These are phyloP conservation scores for Sesia bembeciformis DNA, from an alignment of 2,888 invertebrate genomes.

Conservation along the genomic window DNA sequence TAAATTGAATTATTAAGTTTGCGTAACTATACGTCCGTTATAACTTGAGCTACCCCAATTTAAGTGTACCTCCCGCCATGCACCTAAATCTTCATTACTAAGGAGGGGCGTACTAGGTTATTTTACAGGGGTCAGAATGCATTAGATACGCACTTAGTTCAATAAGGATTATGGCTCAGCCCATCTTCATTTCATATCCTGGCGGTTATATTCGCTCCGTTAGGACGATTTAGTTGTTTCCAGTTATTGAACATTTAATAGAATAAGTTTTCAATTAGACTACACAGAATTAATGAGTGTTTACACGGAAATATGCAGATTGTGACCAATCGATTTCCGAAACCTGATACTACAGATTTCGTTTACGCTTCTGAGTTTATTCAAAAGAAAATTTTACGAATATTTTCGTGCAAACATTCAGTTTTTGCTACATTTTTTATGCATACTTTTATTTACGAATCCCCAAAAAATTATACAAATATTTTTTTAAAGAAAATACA, in stretches of 20 bases:
- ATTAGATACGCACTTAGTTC: conserved; percentile 16
- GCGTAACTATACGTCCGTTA: conserved; percentile 10
- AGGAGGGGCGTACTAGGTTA: conserved; percentile 4
- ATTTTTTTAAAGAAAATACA: too few species aligned
- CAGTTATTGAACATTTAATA: background rate
- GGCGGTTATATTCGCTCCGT: conserved; percentile 7
- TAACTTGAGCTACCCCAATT: conserved; percentile 6
- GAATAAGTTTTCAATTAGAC: too few species aligned
- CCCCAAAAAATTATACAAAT: too few species aligned
- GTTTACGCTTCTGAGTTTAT: too few species aligned
- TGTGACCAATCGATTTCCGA: too few species aligned
- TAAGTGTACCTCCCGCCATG: background rate
- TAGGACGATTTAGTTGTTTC: background rate
- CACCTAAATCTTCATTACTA: background rate
- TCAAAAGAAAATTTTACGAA: too few species aligned
- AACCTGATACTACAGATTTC: too few species aligned
- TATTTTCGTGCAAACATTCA: too few species aligned
- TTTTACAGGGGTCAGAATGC: conserved; percentile 9
- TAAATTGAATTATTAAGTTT: conserved; percentile 28
- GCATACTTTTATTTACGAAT: too few species aligned
- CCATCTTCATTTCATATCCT: conserved; percentile 13
- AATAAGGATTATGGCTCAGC: conserved; percentile 20
- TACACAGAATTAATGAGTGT: too few species aligned
- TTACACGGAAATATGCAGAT: too few species aligned
- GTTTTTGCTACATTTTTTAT: too few species aligned